Evolutionary conservation across 2,797 vertebrate genomes (phyloP).

Genomic region (Telmatherina bonti): DNA sequence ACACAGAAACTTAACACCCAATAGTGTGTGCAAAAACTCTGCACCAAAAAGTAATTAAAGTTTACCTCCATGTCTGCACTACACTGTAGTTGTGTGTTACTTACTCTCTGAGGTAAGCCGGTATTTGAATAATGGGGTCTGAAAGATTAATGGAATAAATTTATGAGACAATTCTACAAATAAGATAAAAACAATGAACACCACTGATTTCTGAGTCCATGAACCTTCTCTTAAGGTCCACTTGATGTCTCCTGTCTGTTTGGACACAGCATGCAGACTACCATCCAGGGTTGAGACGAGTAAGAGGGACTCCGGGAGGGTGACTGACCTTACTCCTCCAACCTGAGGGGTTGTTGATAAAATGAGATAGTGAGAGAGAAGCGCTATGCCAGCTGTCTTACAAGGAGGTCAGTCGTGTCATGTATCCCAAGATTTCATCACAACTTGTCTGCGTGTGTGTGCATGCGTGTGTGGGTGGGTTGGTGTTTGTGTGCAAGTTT

Average conservation of each 20-base stretch:
- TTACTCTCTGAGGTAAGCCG: conserved; percentile 91
- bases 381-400: conserved; percentile 34
- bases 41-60: not conserved
- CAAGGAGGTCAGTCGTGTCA: conserved; percentile 32
- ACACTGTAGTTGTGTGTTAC: conserved; percentile 62
- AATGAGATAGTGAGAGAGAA: conserved; percentile 6
- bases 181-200: not conserved
- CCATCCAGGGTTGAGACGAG: conserved; percentile 96
- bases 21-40: not conserved
- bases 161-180: not conserved
- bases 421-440: conserved; percentile 38
- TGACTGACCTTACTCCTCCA: conserved; percentile 76
- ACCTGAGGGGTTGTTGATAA: conserved; percentile 63
- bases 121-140: conserved; percentile 96
- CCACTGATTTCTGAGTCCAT: not conserved
- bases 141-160: conserved; percentile 43
- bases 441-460: conserved; percentile 8
- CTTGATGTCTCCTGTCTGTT: conserved; percentile 91
- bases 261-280: conserved; percentile 92
- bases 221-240: conserved; percentile 96
- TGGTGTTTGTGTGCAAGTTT: not conserved
- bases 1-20: not conserved
- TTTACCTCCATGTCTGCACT: not conserved
- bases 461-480: conserved; percentile 2
- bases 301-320: conserved; percentile 89